Evolutionary conservation across 1,140 invertebrate genomes (phyloP).

Genomic region (Drosophila orena): DNA sequence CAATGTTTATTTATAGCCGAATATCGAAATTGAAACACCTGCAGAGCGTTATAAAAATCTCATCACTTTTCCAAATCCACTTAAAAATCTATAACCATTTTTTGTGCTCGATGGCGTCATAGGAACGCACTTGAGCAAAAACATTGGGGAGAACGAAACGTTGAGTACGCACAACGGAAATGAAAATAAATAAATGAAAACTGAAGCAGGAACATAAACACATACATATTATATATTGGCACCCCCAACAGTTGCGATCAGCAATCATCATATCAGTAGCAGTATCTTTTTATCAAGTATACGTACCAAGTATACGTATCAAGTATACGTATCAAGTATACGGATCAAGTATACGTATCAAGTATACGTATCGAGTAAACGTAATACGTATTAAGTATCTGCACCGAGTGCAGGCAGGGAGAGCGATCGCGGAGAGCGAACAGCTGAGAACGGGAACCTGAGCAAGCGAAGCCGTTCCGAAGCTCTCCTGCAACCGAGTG

Average conservation of each 20-base stretch:
- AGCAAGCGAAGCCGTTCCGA: background rate
- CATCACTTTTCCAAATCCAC: constrained; percentile 49
- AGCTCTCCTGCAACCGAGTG: constrained; percentile 18
- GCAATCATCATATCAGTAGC: constrained; percentile 5
- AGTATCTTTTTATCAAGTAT: constrained; percentile 12
- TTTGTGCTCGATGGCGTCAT: constrained; percentile 56
- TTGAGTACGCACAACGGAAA: constrained; percentile 29
- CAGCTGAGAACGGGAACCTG: constrained; percentile 8
- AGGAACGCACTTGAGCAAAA: constrained; percentile 23
- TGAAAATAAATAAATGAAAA: constrained; percentile 8
- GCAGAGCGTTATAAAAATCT: constrained; percentile 57
- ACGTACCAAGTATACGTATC: no score
- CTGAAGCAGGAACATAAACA: constrained; percentile 44
- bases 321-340: constrained; percentile 45
- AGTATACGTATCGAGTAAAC: constrained; percentile 29
- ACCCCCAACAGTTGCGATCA: background rate
- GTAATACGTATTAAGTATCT: constrained; percentile 43
- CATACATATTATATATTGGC: constrained; percentile 47
- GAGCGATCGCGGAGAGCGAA: constrained; percentile 18
- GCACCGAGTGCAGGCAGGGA: constrained; percentile 14
- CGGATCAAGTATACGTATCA: background rate
- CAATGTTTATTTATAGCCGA: constrained; percentile 30
- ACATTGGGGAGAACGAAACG: constrained; percentile 25
- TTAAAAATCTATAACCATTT: constrained; percentile 48
- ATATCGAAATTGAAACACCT: constrained; percentile 46